These are phyloP conservation scores for Onychorhynchus coronatus DNA, from an alignment of 2,113 vertebrate genomes.

Conservation along the genomic window DNA sequence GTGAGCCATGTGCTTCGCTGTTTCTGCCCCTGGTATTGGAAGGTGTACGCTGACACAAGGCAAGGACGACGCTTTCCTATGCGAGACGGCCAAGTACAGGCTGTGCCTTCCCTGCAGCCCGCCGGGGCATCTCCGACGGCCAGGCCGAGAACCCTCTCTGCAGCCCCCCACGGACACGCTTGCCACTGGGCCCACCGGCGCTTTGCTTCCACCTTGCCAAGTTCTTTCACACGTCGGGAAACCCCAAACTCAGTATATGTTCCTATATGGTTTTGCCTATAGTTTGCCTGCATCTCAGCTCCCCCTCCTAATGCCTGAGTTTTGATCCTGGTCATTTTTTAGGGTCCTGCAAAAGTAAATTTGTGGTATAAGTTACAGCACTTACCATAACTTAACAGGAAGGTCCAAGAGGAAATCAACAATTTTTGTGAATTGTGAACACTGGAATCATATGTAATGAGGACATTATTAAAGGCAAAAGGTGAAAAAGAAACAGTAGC, in stretches of 20 bases:
- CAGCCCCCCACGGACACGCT: rapidly evolving
- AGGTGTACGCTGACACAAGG: too few species aligned
- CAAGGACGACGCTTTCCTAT: rapidly evolving
- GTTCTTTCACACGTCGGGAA: background rate
- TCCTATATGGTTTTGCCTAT: background rate
- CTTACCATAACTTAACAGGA: rapidly evolving
- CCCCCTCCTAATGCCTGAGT: background rate
- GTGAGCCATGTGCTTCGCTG: rapidly evolving
- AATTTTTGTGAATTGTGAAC: background rate
- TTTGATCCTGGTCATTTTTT: background rate
- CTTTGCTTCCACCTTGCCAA: background rate
- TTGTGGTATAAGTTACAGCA: rapidly evolving
- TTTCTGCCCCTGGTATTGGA: rapidly evolving
- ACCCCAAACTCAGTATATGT: rapidly evolving
- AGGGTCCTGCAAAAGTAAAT: background rate
- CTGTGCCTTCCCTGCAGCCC: background rate
- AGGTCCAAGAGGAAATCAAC: background rate
- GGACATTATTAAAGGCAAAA: background rate
- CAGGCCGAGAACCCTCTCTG: too few species aligned
- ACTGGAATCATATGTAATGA: background rate
- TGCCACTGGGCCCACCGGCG: rapidly evolving
- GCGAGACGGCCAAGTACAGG: too few species aligned
- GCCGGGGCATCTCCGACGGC: background rate
- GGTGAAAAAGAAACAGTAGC: background rate
- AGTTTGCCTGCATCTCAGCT: background rate